phyloP scores from a whole-genome alignment of 2,113 vertebrate species.

The Micronycteris hirsuta region DNA sequence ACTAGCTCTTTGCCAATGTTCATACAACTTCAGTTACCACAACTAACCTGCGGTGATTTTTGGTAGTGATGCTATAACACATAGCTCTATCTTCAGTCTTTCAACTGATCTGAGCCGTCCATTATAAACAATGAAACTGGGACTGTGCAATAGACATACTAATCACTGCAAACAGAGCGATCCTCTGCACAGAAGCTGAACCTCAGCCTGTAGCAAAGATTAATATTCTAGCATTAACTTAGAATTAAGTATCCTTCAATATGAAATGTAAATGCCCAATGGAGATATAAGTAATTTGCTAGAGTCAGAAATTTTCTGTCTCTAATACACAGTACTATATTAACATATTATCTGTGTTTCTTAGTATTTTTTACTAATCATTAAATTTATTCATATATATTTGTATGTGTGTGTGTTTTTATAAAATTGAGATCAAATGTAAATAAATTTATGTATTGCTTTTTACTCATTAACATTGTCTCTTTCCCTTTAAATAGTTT shows the following conservation, averaged over 20 bases:
- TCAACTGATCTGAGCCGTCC: background rate
- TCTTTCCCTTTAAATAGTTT: background rate
- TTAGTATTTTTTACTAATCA: background rate
- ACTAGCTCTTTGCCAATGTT: background rate
- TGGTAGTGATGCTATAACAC: background rate
- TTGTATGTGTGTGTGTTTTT: background rate
- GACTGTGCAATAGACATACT: background rate
- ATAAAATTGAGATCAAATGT: constrained; percentile 12
- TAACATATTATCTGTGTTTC: background rate
- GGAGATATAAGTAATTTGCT: background rate
- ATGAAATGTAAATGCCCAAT: constrained; percentile 22
- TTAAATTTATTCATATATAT: background rate
- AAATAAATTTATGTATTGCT: background rate
- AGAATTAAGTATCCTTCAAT: constrained; percentile 10
- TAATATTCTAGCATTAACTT: constrained; percentile 29
- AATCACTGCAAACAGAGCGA: background rate
- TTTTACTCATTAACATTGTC: background rate
- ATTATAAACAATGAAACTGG: background rate
- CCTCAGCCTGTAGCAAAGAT: background rate
- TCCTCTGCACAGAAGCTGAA: background rate
- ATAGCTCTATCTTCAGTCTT: background rate
- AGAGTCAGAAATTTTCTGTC: background rate
- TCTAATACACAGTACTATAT: background rate
- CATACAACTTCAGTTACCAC: background rate
- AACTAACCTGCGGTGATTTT: background rate